Evolutionary conservation across 1,140 invertebrate genomes (phyloP), one percentile per base, ranked within the genome.

Genomic region (Helicoverpa zea): DNA sequence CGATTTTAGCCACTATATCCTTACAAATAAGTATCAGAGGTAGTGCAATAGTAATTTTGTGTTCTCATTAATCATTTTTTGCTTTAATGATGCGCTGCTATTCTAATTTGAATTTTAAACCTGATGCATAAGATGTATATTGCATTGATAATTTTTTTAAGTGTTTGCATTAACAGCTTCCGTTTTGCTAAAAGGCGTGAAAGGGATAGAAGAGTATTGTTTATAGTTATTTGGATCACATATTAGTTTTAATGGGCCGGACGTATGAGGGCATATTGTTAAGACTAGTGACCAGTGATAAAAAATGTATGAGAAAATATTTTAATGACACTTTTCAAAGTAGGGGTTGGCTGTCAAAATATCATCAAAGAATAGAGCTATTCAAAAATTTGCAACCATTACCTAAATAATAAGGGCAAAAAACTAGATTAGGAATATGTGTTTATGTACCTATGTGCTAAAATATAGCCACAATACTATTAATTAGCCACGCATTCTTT

Each of bases 211-310:
- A 84, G 83, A 84, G 81, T 63, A 84, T 88, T 87, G 83, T 87
- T 85, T 87, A 82, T 83, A 79, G 74, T 83, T 81, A 82, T 86
- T 83, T 29, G 74, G 80, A 82, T 80, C 84, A 81, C 75, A 83
- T 87, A 86, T 87, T 84, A 82, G 80, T 86, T 86, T 85, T 88
- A 89, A 89, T 89, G 84, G 85, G 78, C 79, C 74, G 88, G 83
- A 84, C 84, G 80, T 49, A 89, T 90, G 84, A 66, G 88, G 87
- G 88, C 73, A 61, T 78, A 86, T 84, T 88, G 85, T 88, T 81
- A 23, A 23, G 23, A 23, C 23, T 23, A 75, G 47, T 86, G 86
- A 86, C 87, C 86, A 81, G 56, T 70, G 43, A 70, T 59, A 83
- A 85, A 82, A 23, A 83, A 82, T 72, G 79, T 83, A 78, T 82